These are phyloP conservation scores for Chalcis sispes DNA, from an alignment of 2,888 invertebrate species.

Conservation along the genomic window DNA sequence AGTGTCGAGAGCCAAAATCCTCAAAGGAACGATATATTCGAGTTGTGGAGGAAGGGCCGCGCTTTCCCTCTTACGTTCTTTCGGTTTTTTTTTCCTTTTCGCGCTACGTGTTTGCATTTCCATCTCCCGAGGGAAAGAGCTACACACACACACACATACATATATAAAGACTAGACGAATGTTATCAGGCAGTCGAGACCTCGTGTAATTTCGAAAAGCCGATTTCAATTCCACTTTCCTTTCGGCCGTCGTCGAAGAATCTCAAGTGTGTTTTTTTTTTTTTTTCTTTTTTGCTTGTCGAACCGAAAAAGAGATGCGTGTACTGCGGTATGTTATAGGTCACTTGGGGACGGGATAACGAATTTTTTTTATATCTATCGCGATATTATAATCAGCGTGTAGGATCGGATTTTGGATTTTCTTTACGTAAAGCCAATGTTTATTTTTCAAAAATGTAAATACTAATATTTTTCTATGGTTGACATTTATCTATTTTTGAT, in stretches of 20 bases:
- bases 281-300: conserved; percentile 3
- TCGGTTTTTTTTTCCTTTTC: conserved; percentile 52
- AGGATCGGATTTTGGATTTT: too few relatives aligned
- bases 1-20: conserved; percentile 64
- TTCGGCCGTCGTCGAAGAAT: conserved; percentile 66
- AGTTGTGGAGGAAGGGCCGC: background rate
- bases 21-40: conserved; percentile 66
- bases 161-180: too few relatives aligned
- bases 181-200: too few relatives aligned
- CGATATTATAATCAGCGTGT: conserved; percentile 7
- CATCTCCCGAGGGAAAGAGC: conserved; percentile 62
- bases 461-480: too few relatives aligned
- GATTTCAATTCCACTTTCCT: conserved; percentile 73
- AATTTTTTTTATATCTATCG: conserved; percentile 21
- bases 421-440: too few relatives aligned
- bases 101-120: conserved; percentile 72
- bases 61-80: conserved; percentile 36
- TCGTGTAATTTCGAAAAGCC: conserved; percentile 74
- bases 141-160: too few relatives aligned
- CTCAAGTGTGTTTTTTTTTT: conserved; percentile 59
- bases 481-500: too few relatives aligned
- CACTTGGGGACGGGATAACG: background rate
- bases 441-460: too few relatives aligned
- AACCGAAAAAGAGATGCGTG: conserved; percentile 8
- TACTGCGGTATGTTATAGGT: background rate